A percentile compares a stretch with the other conserved stretches of the same genome.
phyloP scores from a whole-genome alignment of 2,888 invertebrate species.

The Eristalinus sepulchralis region DNA sequence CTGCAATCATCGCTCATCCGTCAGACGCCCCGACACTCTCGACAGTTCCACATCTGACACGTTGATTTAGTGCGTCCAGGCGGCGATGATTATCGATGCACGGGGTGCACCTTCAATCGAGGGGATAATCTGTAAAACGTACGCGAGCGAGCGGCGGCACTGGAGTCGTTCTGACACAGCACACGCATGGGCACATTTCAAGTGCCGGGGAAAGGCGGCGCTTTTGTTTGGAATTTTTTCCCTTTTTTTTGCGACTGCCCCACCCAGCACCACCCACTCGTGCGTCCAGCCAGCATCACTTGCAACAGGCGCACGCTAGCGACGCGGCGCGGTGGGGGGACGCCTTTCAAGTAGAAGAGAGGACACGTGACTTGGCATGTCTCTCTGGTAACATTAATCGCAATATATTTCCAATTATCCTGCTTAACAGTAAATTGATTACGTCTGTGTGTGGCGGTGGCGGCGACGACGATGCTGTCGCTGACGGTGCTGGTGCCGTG shows the following conservation, averaged over 20 bases:
- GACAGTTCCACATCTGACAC: conserved; percentile 62
- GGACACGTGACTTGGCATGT: conserved; percentile 70
- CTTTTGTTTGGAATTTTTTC: neutral
- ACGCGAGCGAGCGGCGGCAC: neutral
- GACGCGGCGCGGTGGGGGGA: conserved; percentile 1
- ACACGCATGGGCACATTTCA: neutral
- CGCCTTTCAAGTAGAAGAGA: conserved; percentile 28
- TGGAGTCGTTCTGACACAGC: conserved; percentile 2
- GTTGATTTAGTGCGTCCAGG: conserved; percentile 55
- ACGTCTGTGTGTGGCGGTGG: conserved; percentile 35
- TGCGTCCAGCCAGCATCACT: conserved; percentile 16
- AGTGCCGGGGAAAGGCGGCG: neutral
- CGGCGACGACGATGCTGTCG: neutral
- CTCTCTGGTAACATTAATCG: conserved; percentile 71
- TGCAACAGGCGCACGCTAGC: conserved; percentile 25
- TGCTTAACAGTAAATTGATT: conserved; percentile 69
- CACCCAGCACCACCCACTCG: conserved; percentile 3
- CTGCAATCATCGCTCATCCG: conserved; percentile 55
- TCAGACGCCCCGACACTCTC: conserved; percentile 23
- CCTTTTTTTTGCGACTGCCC: neutral
- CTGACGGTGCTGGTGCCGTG: neutral
- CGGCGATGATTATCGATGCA: conserved; percentile 46
- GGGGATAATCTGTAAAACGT: conserved; percentile 36
- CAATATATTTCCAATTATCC: conserved; percentile 71
- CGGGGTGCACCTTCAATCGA: neutral